Evolutionary conservation across 2,797 vertebrate genomes (phyloP), one percentile per base, ranked within the genome.

Genomic region (Galago senegalensis): DNA sequence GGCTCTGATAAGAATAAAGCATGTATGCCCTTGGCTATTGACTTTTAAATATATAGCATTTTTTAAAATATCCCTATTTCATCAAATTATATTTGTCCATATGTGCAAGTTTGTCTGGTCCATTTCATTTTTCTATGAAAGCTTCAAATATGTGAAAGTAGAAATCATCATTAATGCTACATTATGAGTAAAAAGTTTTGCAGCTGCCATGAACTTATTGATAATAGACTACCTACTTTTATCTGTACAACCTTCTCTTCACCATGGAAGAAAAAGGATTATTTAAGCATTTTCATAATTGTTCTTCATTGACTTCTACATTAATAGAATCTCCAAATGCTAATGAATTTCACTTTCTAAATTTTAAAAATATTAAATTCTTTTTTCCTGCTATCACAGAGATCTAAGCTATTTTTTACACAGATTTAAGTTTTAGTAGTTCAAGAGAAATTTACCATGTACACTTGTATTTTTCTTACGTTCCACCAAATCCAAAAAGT

Each of bases 31-130:
- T 46, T 14, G 6, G 5, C 61, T 89, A 56, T 16, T 5, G 49
- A 43, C 12, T 14, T 73, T 25, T 73, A 53, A 87, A 73, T 77
- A 85, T 70, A 4, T 20, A 25, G 0, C 7, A 14, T 25, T 91
- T 91, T 20, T 21, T 81, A 61, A 92, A 94, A 75, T 81, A 7
- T 1, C 65, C 25, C 56, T 34, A 9, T 31, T 56, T 79, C 13
- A 83, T 67, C 25, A n/a, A 95, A 8, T 95, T 95, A 73, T 67
- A 53, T 84, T 61, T 92, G 18, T 56, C 27, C 27, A 9, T 29
- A 23, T 56, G 0, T 93, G 31, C 31, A 90, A 17, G 37, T 82
- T 11, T 63, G 9, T 5, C 67, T 85, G 31, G 12, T 89, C 37
- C 80, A 3, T 61, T 89, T 94, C 95, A 21, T 21, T 16, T 90